Evolutionary conservation across 2,113 vertebrate species (phyloP), one percentile per base, ranked within the genome.

Genomic region (Alethe castanea): DNA sequence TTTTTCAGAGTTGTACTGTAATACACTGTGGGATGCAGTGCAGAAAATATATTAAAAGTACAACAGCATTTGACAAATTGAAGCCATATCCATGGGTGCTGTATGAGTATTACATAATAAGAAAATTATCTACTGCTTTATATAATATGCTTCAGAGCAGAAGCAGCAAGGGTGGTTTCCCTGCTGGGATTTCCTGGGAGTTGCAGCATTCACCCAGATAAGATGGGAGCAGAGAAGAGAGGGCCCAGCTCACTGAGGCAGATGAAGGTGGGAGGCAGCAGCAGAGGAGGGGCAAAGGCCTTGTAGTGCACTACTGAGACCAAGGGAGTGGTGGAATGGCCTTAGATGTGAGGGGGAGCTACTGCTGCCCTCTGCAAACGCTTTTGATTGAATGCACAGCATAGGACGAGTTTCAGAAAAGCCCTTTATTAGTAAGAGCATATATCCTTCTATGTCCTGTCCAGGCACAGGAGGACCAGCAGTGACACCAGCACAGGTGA

Each of bases 251-350:
- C 20, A 12, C 7, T 40, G 9, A 71, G 42, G 29, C 2, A 15
- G 11, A 11, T 40, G 25, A 42, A 71, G 48, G 20, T 48, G 11
- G 29, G 17, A 48, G 56, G 13, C 10, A 70, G 56, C 29, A 70
- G 23, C 18, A 71, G 14, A 31, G 35, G 17, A 56, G 11, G 17
- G 8, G 4, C 24, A 48, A 20, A 64, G 35, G 24, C 28, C 52
- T 8, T 0, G 0, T 23, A 38, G 36, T 3, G 36, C 33, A 19
- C 7, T 28, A 23, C 38, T 53, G 38, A 53, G 26, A 45, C 1
- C 6, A 60, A 14, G 15, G 6, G 3, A 14, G 24, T 24, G 40
- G 5, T 25, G 13, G 19, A 47, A 70, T 17, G 40, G n/a, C 20
- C 61, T 47, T 33, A 0, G 0, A 4, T 24, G 29, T 19, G 5